A percentile compares a stretch with the other conserved stretches of the same genome.
These are phyloP conservation scores for Idris sp. DNA, from an alignment of 1,140 invertebrate genomes.

Conservation along the genomic window DNA sequence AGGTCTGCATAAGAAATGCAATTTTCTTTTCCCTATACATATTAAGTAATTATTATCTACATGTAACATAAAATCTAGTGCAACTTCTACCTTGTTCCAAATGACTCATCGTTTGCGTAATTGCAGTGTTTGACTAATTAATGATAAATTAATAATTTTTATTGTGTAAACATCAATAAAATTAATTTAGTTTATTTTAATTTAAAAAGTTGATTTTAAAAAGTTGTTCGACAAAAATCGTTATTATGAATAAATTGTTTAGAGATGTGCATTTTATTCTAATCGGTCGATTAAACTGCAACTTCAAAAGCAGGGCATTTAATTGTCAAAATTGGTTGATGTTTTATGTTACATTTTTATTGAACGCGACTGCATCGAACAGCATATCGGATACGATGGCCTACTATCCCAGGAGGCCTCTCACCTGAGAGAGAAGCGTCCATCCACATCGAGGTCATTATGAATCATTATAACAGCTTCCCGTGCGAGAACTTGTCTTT, in stretches of 20 bases:
- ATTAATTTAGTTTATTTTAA: too few species aligned
- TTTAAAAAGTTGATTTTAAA: too few species aligned
- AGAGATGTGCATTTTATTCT: too few species aligned
- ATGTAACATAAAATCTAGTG: constrained; percentile 2
- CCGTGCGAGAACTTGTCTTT: constrained; percentile 56
- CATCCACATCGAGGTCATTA: constrained; percentile 77
- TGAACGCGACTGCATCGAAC: constrained; percentile 50
- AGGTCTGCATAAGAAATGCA: constrained; percentile 3
- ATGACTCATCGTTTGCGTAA: constrained; percentile 24
- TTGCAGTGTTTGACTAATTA: too few species aligned
- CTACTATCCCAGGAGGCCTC: constrained; percentile 76
- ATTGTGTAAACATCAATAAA: too few species aligned
- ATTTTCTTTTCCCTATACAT: constrained; percentile 5
- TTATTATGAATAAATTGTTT: too few species aligned
- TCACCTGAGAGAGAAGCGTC: constrained; percentile 74
- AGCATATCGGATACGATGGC: constrained; percentile 66
- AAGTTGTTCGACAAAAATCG: too few species aligned
- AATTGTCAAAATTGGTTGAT: too few species aligned
- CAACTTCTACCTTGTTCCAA: constrained; percentile 28
- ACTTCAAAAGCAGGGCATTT: too few species aligned
- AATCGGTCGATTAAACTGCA: too few species aligned
- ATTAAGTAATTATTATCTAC: constrained; percentile 5
- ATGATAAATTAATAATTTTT: too few species aligned
- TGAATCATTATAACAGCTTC: constrained; percentile 69
- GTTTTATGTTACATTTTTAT: too few species aligned